Conservation (phyloP, 2,888 invertebrate species). For the Eledona agricola region DNA sequence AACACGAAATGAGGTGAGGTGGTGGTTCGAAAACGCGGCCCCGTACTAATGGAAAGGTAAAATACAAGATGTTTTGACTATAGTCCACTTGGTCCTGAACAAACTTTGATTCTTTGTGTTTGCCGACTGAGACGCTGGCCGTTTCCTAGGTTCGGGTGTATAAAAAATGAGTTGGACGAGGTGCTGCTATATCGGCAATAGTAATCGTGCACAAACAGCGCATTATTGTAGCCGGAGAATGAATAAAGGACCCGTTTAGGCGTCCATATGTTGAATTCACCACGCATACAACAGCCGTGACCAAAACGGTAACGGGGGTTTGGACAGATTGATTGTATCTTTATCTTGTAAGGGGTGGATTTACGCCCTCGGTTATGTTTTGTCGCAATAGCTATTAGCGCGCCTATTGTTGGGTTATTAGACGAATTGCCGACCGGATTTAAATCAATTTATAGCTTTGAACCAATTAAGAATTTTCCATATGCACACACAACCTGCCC, state of each 20-base stretch:
- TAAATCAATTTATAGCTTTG: conserved; percentile 32
- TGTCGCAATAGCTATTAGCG: conserved; percentile 50
- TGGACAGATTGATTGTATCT: conserved; percentile 57
- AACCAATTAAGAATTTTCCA: conserved; percentile 18
- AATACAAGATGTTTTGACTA: conserved; percentile 32
- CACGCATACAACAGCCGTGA: conserved; percentile 44
- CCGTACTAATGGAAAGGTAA: conserved; percentile 36
- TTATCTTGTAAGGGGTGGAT: conserved; percentile 56
- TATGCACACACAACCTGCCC: conserved; percentile 1
- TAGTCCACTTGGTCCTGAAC: conserved; percentile 34
- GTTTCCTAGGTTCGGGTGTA: neutral
- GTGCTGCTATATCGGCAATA: conserved; percentile 1
- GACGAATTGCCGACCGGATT: conserved; percentile 45
- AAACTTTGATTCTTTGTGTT: conserved; percentile 32
- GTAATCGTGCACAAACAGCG: conserved; percentile 24
- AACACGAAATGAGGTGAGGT: no score
- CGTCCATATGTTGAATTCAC: conserved; percentile 37
- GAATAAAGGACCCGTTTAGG: conserved; percentile 33
- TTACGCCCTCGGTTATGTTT: conserved; percentile 50
- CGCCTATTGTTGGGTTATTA: conserved; percentile 54
- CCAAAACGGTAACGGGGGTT: conserved; percentile 43
- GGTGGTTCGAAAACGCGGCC: no score
- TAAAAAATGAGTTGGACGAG: neutral
- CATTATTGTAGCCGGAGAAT: conserved; percentile 19
- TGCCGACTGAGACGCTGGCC: conserved; percentile 17